Conservation (phyloP, 1,140 invertebrate genomes). For the Saxidomus purpurata region DNA sequence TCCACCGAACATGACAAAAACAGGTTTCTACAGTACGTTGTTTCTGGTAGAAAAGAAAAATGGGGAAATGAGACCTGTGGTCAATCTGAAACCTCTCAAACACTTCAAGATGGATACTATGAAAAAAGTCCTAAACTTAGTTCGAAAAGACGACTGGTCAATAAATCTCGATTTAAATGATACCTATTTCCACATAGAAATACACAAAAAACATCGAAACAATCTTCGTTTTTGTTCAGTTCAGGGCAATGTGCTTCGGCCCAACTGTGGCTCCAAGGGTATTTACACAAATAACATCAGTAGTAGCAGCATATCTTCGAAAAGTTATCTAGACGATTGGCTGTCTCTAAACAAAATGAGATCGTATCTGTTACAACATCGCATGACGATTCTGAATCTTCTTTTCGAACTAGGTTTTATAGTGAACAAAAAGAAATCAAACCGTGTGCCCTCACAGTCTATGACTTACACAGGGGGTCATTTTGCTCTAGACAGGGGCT, state of each 20-base stretch:
- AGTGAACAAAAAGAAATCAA: conserved; percentile 30
- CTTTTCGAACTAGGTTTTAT: conserved; percentile 50
- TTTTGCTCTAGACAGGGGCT: background rate
- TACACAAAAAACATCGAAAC: conserved; percentile 24
- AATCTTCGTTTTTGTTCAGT: conserved; percentile 36
- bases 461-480: conserved; percentile 32
- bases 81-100: conserved; percentile 63
- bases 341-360: background rate
- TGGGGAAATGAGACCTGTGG: conserved; percentile 47
- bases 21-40: conserved; percentile 55
- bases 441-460: background rate
- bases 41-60: conserved; percentile 54
- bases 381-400: background rate
- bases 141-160: conserved; percentile 34
- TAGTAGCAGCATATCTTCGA: conserved; percentile 13
- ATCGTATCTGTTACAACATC: background rate
- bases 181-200: conserved; percentile 54
- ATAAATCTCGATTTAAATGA: conserved; percentile 17
- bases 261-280: conserved; percentile 44
- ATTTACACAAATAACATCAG: conserved; percentile 37
- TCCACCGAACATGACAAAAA: background rate
- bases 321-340: conserved; percentile 53
- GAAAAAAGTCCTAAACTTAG: conserved; percentile 45
- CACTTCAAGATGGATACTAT: conserved; percentile 66
- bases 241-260: conserved; percentile 40